phyloP scores from a whole-genome alignment of 2,888 invertebrate species.

The Scaeva pyrastri region DNA sequence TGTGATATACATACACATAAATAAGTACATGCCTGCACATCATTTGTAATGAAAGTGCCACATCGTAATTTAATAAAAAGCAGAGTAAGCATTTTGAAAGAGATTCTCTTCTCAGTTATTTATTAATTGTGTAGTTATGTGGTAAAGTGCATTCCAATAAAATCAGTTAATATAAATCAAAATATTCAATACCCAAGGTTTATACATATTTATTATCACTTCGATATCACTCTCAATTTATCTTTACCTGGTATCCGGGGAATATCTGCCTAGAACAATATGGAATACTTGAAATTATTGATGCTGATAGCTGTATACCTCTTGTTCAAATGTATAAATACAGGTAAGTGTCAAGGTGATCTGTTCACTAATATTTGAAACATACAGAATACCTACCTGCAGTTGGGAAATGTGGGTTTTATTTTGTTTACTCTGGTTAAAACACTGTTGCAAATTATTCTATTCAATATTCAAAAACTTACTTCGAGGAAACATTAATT shows the following conservation, averaged over 20 bases:
- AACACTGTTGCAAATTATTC: no score
- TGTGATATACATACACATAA: neutral
- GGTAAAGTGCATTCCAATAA: conserved; percentile 35
- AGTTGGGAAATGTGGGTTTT: neutral
- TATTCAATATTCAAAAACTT: no score
- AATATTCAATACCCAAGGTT: conserved; percentile 19
- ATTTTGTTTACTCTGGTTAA: neutral
- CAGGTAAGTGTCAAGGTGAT: conserved; percentile 52
- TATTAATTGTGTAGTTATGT: conserved; percentile 14
- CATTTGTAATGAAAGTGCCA: neutral
- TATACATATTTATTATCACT: conserved; percentile 45
- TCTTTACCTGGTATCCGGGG: conserved; percentile 6
- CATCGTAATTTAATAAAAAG: conserved; percentile 47
- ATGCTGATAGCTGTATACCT: conserved; percentile 45
- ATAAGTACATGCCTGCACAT: neutral
- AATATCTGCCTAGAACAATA: conserved; percentile 31
- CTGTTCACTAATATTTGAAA: neutral
- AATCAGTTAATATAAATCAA: conserved; percentile 50
- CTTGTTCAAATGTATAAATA: conserved; percentile 55
- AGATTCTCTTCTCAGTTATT: conserved; percentile 5
- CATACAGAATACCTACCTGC: no score
- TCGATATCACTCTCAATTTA: conserved; percentile 37
- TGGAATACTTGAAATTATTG: conserved; percentile 55
- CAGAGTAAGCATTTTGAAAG: conserved; percentile 19
- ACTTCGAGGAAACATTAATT: no score